Evolutionary conservation across 2,797 vertebrate species (phyloP), one percentile per base, ranked within the genome.

Genomic region (Typhlichthys subterraneus): DNA sequence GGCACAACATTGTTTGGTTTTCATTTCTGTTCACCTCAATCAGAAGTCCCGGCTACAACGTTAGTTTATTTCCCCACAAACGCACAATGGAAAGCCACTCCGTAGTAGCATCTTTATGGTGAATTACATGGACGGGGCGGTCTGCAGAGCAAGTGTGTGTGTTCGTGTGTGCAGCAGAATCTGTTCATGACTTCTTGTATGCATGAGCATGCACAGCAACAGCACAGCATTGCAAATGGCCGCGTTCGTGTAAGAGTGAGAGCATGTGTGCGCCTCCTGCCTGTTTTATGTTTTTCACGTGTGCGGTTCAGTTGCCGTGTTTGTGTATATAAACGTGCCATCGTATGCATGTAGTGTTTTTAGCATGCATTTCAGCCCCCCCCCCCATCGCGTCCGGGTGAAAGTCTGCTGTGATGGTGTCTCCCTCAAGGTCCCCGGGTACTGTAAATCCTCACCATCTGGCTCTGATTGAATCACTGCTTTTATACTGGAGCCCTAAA

Each of bases 381-480:
- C 19, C 73, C 65, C 23, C 68, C 67, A 71, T 63, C 65, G 64
- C 69, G 52, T 72, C 67, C 45, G 51, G 8, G 10, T 69, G 64
- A 76, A 82, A 11, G 33, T 60, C 45, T 9, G 42, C 48, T 73
- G 73, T 57, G 67, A 79, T 71, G 76, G 76, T 84, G 85, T 86
- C 73, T 85, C 61, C 23, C 38, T 42, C 38, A 9, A 42, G 38
- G 38, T 42, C 38, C 70, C 69, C 76, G 76, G 72, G 71, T 70
- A 50, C 56, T 59, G 67, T 74, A 85, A 87, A 84, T 85, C 77
- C 76, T 80, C 78, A 56, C 75, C 91, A 91, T 91, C 90, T 94
- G 93, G 88, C 85, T 90, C 70, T 70, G 81, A 79, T 92, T 87
- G 87, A 72, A 70, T 84, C 67, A 66, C 81, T 82, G 86, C 75